Conservation (phyloP, 2,888 invertebrate species). For the Limnephilus rhombicus region DNA sequence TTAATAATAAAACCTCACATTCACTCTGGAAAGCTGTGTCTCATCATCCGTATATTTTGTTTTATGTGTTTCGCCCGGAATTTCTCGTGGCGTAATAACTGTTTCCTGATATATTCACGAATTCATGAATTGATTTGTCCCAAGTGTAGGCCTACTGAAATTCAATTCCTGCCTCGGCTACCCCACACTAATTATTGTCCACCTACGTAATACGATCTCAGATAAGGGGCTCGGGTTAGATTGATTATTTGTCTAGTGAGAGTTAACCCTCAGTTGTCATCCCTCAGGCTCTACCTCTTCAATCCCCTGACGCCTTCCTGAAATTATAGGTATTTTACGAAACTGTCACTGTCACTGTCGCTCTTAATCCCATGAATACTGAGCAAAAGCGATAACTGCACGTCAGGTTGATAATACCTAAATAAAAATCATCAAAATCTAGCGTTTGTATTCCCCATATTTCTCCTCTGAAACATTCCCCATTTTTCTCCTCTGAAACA, state of each 20-base stretch:
- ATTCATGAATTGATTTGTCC: conserved; percentile 1
- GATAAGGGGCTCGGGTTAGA: not conserved
- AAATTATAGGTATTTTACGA: too few species aligned
- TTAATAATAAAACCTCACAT: not conserved
- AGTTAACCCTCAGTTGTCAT: not conserved
- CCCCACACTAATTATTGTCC: not conserved
- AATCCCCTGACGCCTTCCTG: not conserved
- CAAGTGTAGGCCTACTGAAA: not conserved
- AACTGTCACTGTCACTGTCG: too few species aligned
- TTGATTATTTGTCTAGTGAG: not conserved
- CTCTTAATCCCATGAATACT: too few species aligned
- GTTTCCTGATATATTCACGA: not conserved
- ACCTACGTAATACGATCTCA: not conserved
- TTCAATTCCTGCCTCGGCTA: not conserved
- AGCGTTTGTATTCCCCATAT: too few species aligned
- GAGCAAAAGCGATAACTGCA: too few species aligned
- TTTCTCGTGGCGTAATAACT: not conserved
- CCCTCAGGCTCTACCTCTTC: not conserved
- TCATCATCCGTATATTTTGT: not conserved
- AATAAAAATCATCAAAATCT: too few species aligned
- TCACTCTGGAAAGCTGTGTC: not conserved
- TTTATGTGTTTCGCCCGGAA: not conserved
- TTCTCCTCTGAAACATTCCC: too few species aligned
- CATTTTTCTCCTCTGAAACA: too few species aligned
- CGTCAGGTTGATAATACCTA: too few species aligned